Conservation (phyloP, 2,797 vertebrate species). For the Poeciliopsis presidionis region DNA sequence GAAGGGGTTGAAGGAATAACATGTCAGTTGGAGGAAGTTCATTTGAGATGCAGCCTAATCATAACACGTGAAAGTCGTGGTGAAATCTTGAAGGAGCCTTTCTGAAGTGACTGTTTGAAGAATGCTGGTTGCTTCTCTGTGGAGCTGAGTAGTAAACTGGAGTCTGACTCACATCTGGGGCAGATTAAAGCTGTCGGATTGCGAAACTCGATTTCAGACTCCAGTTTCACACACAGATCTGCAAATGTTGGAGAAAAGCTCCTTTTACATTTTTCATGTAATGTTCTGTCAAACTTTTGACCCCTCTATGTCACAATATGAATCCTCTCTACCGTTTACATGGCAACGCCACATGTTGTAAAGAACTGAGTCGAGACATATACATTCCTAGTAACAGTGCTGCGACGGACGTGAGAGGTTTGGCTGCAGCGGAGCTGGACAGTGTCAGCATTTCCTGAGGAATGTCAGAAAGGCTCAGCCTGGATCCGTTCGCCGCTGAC, state of each 20-base stretch:
- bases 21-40: neutral
- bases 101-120: neutral
- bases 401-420: neutral
- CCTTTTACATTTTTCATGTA: neutral
- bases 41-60: neutral
- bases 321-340: neutral
- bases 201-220: neutral
- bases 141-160: neutral
- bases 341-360: neutral
- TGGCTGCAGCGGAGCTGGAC: neutral
- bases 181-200: neutral
- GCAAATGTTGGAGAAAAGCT: neutral
- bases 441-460: neutral
- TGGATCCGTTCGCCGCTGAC: neutral
- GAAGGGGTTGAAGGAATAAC: neutral
- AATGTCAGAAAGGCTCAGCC: neutral
- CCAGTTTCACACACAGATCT: neutral
- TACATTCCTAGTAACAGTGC: neutral
- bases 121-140: neutral
- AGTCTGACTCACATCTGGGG: neutral
- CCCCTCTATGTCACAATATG: neutral
- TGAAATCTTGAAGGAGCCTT: neutral
- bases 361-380: neutral
- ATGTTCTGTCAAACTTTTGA: neutral
- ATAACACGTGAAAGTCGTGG: neutral